These are phyloP conservation scores for Poecilia picta DNA, from an alignment of 2,797 vertebrate species.

Conservation along the genomic window DNA sequence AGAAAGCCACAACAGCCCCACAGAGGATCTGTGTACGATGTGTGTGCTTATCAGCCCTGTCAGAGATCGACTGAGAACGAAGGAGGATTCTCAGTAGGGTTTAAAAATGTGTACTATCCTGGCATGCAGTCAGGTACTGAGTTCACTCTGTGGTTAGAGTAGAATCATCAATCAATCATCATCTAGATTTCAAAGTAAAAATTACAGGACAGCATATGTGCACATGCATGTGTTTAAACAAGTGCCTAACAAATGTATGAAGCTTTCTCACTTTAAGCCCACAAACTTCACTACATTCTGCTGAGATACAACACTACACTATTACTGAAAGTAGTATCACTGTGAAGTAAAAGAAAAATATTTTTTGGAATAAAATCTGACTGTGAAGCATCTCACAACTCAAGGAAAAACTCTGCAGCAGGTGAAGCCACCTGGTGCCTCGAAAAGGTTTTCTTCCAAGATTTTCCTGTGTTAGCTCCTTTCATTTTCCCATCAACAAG, in stretches of 20 bases:
- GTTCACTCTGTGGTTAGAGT: conserved; percentile 39
- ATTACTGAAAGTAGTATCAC: background rate
- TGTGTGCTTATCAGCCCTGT: conserved; percentile 79
- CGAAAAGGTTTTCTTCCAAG: background rate
- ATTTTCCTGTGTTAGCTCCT: background rate
- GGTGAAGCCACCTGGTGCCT: background rate
- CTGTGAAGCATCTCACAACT: background rate
- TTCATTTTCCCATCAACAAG: background rate
- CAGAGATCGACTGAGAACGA: conserved; percentile 54
- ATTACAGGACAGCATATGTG: background rate
- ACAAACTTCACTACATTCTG: background rate
- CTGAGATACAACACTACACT: background rate
- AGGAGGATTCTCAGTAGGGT: conserved; percentile 40
- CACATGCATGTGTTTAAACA: background rate
- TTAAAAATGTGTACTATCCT: background rate
- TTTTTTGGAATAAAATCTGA: background rate
- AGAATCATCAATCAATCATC: background rate
- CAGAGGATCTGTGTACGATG: conserved; percentile 51
- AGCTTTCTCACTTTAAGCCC: background rate
- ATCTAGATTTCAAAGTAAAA: background rate
- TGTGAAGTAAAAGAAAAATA: background rate
- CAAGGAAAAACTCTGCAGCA: background rate
- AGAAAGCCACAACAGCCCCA: conserved; percentile 55
- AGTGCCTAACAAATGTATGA: background rate
- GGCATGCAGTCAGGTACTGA: conserved; percentile 75